Base-by-base conservation (phyloP, 2,888 invertebrate species). In the Synergus laeviventris region DNA sequence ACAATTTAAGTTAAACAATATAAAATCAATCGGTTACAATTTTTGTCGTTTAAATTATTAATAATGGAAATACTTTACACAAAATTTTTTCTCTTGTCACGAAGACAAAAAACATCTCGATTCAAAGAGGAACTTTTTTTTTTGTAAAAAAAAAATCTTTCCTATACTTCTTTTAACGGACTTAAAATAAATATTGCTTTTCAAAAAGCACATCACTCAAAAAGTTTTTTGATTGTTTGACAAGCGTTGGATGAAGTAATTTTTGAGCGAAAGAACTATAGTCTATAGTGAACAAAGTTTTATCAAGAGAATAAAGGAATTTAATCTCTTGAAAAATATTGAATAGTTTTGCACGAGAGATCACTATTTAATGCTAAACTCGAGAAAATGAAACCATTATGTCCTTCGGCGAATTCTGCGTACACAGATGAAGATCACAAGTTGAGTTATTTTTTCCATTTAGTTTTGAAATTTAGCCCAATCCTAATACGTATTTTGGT, bases 401-500 rank as follows among this genome's bases (percentile, higher is more conserved):
- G 18, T 54, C 54, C 7, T 54, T 18, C 18, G 18, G 18, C 54
- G 18, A n/a, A 11, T 54, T 54, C 54, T 54, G 18, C n/a, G n/a
- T 66, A 66, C 16, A 70, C 42, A 45, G 42, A 49, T 70, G 31
- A 70, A 45, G 45, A 70, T 45, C 45, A 70, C 45, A 70, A 70
- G 24, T 59, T 74, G 24, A 59, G 39, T 42, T 73, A n/a, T 11
- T 59, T 38, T 59, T 74, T 21, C 12, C 12, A 24, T 36, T 31
- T n/a, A n/a, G n/a, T n/a, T 16, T 45, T 11, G 21, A 49, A 60
- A 21, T 49, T 93, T 94, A 96, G 89, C 96, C 96, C 86, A 96
- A 93, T 80, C 96, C 96, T 92, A 97, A 93, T 84, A 97, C 96
- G 90, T 96, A 96, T 92, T 96, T 96, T 88, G 97, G 97, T 92